Conservation (phyloP, 2,797 vertebrate genomes). For the Thamnophis elegans region DNA sequence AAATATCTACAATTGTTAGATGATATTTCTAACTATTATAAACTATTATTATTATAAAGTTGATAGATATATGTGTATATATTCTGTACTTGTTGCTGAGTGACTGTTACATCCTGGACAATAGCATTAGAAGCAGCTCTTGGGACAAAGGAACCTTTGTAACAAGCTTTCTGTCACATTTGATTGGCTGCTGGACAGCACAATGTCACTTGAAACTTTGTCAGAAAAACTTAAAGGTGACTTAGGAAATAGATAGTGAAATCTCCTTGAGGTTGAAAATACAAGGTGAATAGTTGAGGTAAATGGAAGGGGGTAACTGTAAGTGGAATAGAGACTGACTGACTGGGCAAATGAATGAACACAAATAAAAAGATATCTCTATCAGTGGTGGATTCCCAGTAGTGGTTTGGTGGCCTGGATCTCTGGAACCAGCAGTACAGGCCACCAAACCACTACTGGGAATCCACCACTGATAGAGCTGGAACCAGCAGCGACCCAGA, state of each 20-base stretch:
- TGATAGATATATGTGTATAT: neutral
- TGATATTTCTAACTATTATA: neutral
- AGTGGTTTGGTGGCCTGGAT: too few species aligned
- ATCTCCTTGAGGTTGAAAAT: constrained; percentile 2
- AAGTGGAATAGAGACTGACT: neutral
- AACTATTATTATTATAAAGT: too few species aligned
- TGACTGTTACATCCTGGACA: neutral
- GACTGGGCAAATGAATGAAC: neutral
- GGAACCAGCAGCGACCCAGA: too few species aligned
- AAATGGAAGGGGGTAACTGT: neutral
- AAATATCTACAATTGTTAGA: neutral
- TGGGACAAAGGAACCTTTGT: neutral
- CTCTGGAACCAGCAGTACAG: too few species aligned
- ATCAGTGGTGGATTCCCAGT: neutral
- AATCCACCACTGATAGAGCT: too few species aligned
- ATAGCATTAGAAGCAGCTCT: neutral
- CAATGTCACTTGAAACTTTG: constrained; percentile 4
- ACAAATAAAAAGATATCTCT: neutral
- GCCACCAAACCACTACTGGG: too few species aligned
- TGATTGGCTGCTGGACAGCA: neutral
- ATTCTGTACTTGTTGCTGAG: neutral
- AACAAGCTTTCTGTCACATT: constrained; percentile 17
- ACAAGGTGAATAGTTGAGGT: neutral
- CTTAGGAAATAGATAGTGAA: neutral
- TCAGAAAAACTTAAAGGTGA: neutral